Evolutionary conservation across 2,113 vertebrate genomes (phyloP).

Genomic region (Falco punctatus): DNA sequence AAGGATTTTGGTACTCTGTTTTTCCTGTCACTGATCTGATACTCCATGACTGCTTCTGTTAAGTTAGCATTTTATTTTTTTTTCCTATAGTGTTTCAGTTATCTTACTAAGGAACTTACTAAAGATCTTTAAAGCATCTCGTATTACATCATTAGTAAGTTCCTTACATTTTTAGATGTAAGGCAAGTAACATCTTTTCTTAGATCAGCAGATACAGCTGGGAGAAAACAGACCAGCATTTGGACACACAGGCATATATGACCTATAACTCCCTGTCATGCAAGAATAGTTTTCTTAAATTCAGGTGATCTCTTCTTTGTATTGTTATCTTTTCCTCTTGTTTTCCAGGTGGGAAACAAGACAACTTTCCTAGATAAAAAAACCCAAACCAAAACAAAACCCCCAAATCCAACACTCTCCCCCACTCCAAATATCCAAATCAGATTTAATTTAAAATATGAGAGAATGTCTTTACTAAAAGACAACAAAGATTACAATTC

Average conservation of each 20-base stretch:
- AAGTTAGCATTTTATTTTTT: not conserved
- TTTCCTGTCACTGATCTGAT: conserved; percentile 19
- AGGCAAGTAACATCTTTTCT: not conserved
- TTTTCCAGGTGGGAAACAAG: not conserved
- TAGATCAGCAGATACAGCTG: not conserved
- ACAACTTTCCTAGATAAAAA: not conserved
- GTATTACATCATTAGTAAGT: not conserved
- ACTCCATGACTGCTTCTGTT: not conserved
- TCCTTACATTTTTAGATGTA: not conserved
- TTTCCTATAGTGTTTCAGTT: not conserved
- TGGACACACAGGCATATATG: not conserved
- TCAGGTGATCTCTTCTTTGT: not conserved
- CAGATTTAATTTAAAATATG: not conserved
- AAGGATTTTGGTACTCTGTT: conserved; percentile 26
- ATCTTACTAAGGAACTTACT: not conserved
- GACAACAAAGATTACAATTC: not conserved
- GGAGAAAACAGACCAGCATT: not conserved
- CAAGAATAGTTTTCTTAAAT: not conserved
- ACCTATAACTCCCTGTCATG: not conserved
- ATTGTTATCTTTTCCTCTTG: not conserved
- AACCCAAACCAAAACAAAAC: not conserved
- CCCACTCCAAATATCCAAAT: not conserved
- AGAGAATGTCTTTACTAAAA: not conserved
- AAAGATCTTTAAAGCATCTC: not conserved
- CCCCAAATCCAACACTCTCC: not conserved